Conservation (phyloP, 2,797 vertebrate species). For the Sebastes hubbsi region DNA sequence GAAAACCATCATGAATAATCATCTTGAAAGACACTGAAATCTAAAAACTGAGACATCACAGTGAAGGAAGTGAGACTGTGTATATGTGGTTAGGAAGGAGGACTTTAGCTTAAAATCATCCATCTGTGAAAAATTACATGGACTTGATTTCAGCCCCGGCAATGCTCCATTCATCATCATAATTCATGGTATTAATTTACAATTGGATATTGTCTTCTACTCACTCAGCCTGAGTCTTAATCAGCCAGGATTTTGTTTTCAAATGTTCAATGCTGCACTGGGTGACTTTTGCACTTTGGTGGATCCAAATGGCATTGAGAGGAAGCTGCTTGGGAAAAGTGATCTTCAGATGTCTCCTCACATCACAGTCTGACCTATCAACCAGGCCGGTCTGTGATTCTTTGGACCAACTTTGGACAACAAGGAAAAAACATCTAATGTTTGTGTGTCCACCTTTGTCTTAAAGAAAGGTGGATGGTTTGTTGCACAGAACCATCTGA, state of each 20-base stretch:
- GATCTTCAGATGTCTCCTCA: neutral
- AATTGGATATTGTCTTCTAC: slow-evolving; percentile 29
- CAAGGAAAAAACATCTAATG: neutral
- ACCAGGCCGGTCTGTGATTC: neutral
- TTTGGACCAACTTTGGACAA: neutral
- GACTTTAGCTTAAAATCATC: slow-evolving; percentile 36
- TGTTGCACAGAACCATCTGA: neutral
- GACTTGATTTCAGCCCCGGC: slow-evolving; percentile 41
- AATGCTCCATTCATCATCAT: slow-evolving; percentile 36
- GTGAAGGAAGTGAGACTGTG: slow-evolving; percentile 13
- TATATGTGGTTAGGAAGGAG: slow-evolving; percentile 7
- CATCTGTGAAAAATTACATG: slow-evolving; percentile 68
- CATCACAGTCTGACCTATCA: neutral
- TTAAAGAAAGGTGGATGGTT: neutral
- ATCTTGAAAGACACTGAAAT: slow-evolving; percentile 13
- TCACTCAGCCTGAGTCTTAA: slow-evolving; percentile 18
- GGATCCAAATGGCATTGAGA: neutral
- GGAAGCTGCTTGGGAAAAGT: neutral
- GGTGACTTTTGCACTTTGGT: neutral
- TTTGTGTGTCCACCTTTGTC: neutral
- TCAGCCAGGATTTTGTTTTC: slow-evolving; percentile 12
- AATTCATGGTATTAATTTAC: slow-evolving; percentile 47
- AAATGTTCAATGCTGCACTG: slow-evolving; percentile 9
- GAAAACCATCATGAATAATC: slow-evolving; percentile 26
- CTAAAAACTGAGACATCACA: slow-evolving; percentile 27